Base-by-base conservation (phyloP, 2,888 invertebrate species). In the Tenthredo livida region DNA sequence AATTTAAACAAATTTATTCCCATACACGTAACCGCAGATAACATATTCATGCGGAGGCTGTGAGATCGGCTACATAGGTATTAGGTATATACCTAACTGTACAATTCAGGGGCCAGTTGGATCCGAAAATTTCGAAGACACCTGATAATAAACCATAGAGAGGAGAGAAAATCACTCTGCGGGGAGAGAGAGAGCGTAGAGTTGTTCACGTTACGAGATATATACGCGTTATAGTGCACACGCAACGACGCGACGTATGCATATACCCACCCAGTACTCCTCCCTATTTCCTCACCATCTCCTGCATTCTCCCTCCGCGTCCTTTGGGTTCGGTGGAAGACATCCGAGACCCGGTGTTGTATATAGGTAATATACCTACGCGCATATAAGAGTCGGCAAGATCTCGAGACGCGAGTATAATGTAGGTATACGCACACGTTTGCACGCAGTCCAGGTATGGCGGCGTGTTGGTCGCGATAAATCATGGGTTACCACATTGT, bases 401-500 rank as follows among this genome's bases (percentile, higher is more conserved):
- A 61, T 61, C 90, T 90, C 90, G 90, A 90, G 89, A 90, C 40
- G 73, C 17, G 54, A 29, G 43, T 47, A 47, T 33, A n/a, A 43
- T 43, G 47, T 75, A 75, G 29, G 54, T 77, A 50, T 29, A 90
- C 90, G 90, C 91, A 90, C 91, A 90, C 91, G 90, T 90, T 89
- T 90, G 65, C 67, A 83, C 54, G 82, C 40, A 67, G 83, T 50
- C 80, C 83, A 83, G 83, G 83, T 83, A 83, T 83, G 83, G 94
- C 94, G 94, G 94, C 94, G 94, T 94, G 94, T 94, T 94, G 94
- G 94, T 94, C 93, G 93, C 94, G 91, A 95, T 95, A 95, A 95
- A 95, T 95, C 95, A 95, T 95, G 95, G 95, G 95, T 95, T 95
- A 95, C 95, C 95, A 95, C 95, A 95, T 95, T 95, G 95, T 95